These are phyloP conservation scores for Nemurella pictetii DNA, from an alignment of 2,888 invertebrate species.

Conservation along the genomic window DNA sequence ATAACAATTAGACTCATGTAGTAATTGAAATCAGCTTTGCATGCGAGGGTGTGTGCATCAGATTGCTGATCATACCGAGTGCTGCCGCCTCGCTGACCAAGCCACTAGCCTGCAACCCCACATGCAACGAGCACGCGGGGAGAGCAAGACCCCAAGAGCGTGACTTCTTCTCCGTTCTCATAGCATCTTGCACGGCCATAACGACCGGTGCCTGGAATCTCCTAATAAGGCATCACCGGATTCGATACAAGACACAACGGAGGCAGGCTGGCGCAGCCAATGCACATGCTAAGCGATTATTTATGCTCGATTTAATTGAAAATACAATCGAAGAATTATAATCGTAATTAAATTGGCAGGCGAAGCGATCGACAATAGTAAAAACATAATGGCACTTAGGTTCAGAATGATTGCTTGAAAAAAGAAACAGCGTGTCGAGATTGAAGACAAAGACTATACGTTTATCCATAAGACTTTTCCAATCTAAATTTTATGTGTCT, in stretches of 20 bases:
- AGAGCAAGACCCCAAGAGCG: background rate
- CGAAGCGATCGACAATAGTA: background rate
- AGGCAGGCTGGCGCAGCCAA: background rate
- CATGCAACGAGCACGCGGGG: constrained; percentile 36
- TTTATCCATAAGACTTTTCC: background rate
- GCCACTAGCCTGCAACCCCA: constrained; percentile 43
- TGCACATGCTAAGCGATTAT: background rate
- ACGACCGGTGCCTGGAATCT: no score
- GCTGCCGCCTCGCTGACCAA: no score
- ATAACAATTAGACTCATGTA: background rate
- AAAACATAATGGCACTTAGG: background rate
- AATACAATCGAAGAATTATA: background rate
- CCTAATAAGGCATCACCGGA: background rate
- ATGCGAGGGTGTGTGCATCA: background rate
- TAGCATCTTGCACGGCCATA: no score
- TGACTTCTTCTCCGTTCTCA: background rate
- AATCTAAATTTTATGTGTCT: background rate
- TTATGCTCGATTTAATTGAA: background rate
- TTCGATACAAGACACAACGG: background rate
- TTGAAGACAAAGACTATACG: no score
- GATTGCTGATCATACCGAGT: no score
- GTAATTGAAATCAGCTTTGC: constrained; percentile 2
- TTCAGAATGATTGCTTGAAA: background rate
- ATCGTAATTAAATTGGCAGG: background rate
- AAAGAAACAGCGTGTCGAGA: background rate